Evolutionary conservation across 2,113 vertebrate species (phyloP), one percentile per base, ranked within the genome.

Genomic region (Cygnus buccinator): DNA sequence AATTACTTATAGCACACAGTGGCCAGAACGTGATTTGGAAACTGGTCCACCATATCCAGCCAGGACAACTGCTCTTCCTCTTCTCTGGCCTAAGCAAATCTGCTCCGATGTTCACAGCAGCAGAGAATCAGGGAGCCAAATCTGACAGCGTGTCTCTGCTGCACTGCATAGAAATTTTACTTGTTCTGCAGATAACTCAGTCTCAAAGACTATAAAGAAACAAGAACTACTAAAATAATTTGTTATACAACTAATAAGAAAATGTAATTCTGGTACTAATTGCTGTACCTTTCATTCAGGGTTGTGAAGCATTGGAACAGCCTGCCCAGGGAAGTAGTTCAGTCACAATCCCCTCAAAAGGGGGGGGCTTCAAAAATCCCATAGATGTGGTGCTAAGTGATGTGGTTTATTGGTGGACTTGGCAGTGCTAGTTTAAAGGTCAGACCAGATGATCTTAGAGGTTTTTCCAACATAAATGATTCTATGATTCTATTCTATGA

Each of bases 21-120:
- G 63, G 22, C 31, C 29, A 21, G 26, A 54, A 58, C 2, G 26
- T 0, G 0, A 13, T 79, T 28, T 55, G 43, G 46, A 31, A 93
- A 63, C 23, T 23, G 20, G 44, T 31, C 22, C 39, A 43, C 11
- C 28, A n/a, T 13, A 7, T 22, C 23, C 39, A 58, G 50, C 37
- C 58, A 67, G 16, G 15, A 54, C 52, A 29, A 50, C 37, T 58
- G 7, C 33, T 89, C 65, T 68, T 41, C 8, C 15, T 35, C 29
- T 10, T 6, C 57, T 75, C 55, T 46, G 48, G n/a, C 58, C 31
- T 2, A 4, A 71, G 57, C 7, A 67, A 23, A 63, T 23, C 33
- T 71, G 63, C 65, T 75, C 33, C 58, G 29, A 4, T 54, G 15
- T 11, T 68, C 65, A 62, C 22, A 57, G 44, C 63, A 66, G 48